Conservation (phyloP, 2,888 invertebrate genomes). For the Standfussiana lucernea region DNA sequence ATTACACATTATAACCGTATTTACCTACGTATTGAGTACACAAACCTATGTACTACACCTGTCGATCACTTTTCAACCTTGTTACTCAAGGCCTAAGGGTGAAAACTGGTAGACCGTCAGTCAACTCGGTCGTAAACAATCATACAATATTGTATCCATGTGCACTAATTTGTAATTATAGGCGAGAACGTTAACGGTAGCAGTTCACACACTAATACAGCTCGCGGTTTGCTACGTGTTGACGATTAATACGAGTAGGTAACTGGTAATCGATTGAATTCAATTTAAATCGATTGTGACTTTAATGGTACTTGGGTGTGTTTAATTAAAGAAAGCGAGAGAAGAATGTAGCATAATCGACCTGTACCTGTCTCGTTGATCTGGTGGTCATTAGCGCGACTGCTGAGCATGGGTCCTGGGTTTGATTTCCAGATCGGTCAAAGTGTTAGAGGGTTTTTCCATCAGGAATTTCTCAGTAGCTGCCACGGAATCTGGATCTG, state of each 20-base stretch:
- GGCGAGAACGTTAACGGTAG: conserved; percentile 3
- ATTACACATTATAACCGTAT: too few relatives aligned
- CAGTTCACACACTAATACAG: conserved; percentile 26
- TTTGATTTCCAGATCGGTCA: neutral
- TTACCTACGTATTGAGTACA: too few relatives aligned
- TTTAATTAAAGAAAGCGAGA: conserved; percentile 1
- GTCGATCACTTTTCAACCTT: too few relatives aligned
- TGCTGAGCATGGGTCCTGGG: neutral
- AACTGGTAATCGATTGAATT: conserved; percentile 31
- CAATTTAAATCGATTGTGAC: conserved; percentile 30
- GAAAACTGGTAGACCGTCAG: too few relatives aligned
- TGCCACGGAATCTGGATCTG: neutral
- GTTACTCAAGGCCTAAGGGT: too few relatives aligned
- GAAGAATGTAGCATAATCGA: neutral
- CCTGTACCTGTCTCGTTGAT: neutral
- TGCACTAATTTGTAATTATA: conserved; percentile 50
- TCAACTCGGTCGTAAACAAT: too few relatives aligned
- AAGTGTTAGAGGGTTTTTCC: neutral
- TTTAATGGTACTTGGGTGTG: conserved; percentile 20
- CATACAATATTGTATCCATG: neutral
- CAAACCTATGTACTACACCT: neutral
- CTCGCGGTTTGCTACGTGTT: conserved; percentile 31
- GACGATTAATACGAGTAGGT: conserved; percentile 36
- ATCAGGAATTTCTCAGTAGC: neutral
- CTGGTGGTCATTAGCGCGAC: neutral